Evolutionary conservation across 2,113 vertebrate species (phyloP).

Genomic region (Camarhynchus parvulus): DNA sequence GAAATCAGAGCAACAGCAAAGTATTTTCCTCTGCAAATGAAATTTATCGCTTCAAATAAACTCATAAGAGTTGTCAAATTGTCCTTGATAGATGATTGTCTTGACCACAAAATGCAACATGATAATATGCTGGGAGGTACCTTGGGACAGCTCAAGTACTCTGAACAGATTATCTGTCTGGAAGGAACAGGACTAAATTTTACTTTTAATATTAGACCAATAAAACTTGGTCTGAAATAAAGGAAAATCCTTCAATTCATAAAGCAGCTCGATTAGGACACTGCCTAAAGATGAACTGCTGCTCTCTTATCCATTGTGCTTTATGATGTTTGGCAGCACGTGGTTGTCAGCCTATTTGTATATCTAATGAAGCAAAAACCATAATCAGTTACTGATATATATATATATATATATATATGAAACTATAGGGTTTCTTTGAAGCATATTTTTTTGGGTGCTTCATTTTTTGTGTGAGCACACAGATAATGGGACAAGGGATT

Average conservation of each 20-base stretch:
- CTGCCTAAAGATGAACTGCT: background rate
- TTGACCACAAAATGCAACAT: background rate
- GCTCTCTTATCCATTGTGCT: background rate
- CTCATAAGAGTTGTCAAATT: background rate
- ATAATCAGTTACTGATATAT: background rate
- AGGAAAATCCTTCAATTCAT: background rate
- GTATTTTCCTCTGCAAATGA: conserved; percentile 6
- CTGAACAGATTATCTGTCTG: background rate
- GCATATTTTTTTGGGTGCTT: background rate
- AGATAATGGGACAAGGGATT: background rate
- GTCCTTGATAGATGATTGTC: background rate
- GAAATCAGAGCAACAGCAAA: background rate
- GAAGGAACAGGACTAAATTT: background rate
- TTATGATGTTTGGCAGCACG: background rate
- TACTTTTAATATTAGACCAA: background rate
- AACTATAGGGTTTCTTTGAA: background rate
- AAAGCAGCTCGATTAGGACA: background rate
- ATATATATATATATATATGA: accelerated
- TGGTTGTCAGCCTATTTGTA: background rate
- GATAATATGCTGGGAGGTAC: background rate
- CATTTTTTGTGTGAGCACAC: background rate
- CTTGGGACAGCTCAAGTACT: background rate
- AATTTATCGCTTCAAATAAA: background rate
- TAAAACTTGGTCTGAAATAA: background rate
- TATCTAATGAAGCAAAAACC: background rate